Evolutionary conservation across 2,113 vertebrate genomes (phyloP).

Genomic region (Steatornis caripensis): DNA sequence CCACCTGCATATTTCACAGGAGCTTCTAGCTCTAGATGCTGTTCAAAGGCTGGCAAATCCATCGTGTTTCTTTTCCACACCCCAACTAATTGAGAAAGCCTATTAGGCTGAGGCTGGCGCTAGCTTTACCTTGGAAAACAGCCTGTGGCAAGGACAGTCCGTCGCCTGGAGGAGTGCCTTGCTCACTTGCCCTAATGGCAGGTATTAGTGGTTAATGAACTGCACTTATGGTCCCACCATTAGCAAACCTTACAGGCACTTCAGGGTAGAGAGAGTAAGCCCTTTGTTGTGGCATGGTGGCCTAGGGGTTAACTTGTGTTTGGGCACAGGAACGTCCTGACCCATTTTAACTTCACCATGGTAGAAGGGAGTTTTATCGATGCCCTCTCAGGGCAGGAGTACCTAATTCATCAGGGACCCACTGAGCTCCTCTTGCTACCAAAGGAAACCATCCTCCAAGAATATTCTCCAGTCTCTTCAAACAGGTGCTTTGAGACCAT

Average conservation of each 20-base stretch:
- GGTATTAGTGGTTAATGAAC: background rate
- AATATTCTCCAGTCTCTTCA: background rate
- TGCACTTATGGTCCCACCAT: background rate
- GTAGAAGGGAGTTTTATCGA: background rate
- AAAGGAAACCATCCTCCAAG: background rate
- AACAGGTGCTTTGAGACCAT: background rate
- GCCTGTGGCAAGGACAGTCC: background rate
- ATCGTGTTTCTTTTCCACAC: background rate
- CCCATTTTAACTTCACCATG: background rate
- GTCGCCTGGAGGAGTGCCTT: background rate
- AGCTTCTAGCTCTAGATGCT: background rate
- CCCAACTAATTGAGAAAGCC: background rate
- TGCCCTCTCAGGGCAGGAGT: background rate
- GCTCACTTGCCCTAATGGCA: background rate
- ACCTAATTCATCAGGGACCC: background rate
- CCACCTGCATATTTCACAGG: background rate
- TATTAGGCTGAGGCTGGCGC: background rate
- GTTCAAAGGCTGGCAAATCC: background rate
- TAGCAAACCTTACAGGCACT: background rate
- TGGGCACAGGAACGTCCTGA: background rate
- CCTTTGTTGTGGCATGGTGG: background rate
- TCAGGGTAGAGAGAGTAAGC: background rate
- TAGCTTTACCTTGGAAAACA: background rate
- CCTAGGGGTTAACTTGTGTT: background rate
- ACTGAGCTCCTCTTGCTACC: background rate